Base-by-base conservation (phyloP, 2,113 vertebrate genomes). In the Theropithecus gelada region DNA sequence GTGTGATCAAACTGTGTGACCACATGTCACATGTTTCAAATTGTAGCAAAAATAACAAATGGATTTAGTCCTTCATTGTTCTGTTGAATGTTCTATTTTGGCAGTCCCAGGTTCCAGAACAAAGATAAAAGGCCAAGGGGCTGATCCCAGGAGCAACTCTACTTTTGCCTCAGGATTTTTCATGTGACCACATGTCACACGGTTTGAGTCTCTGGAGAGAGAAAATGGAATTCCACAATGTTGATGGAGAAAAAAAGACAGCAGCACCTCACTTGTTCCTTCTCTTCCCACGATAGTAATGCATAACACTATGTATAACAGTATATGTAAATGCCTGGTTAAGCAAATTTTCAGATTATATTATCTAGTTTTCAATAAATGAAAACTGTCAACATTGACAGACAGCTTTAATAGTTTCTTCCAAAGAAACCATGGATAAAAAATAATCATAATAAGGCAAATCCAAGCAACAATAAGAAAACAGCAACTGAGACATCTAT, bases 321-420 rank as follows among this genome's bases (percentile, higher is more conserved):
- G 20, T 52, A 85, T 52, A 85, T 10, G 12, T 20, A 9, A 68
- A 48, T 75, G 70, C 3, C 5, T 52, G 48, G 13, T 80, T 81
- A 81, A 82, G 40, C 76, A 48, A 27, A 90, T 68, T 95, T 93
- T 30, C 57, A 95, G n/a, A 32, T 70, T 86, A 76, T n/a, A 82
- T 59, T 59, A 90, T 16, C 55, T 66, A 80, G 90, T 90, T 90
- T 90, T 66, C 79, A 93, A 52, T 81, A 94, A 72, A 72, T 55
- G 30, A 76, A 70, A 6, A 87, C 2, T 68, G 35, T 86, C 55
- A 90, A 30, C 93, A 80, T 86, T 90, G 82, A 82, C 27, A 82
- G 93, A 55, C 43, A 48, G 40, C 48, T 76, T 68, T 70, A 82
- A 45, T 90, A 76, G 30, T 43, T 76, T 86, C 45, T 57, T 82